Evolutionary conservation across 2,113 vertebrate genomes (phyloP).

Genomic region (Ciconia boyciana): DNA sequence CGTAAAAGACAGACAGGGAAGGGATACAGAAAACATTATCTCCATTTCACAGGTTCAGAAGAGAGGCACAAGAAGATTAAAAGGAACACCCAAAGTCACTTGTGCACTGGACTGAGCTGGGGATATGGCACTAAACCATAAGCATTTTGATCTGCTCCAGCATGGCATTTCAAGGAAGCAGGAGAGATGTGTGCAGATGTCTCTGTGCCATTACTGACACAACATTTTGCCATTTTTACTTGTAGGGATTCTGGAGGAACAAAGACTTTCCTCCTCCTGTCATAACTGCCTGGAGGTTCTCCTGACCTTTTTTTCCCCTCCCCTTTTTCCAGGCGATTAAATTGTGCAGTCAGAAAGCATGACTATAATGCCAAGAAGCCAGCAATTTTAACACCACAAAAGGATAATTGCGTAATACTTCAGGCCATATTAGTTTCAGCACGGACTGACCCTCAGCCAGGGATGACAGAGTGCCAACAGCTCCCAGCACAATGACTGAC

Average conservation of each 20-base stretch:
- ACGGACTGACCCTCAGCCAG: neutral
- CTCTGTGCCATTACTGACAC: neutral
- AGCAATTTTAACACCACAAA: neutral
- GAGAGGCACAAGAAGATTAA: neutral
- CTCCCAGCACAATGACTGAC: slow-evolving; percentile 39
- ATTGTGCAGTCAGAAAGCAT: neutral
- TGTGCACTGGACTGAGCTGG: neutral
- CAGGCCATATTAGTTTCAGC: neutral
- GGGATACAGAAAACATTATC: neutral
- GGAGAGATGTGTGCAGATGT: neutral
- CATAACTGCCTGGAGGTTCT: neutral
- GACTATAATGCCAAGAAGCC: neutral
- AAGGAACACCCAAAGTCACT: neutral
- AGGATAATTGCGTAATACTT: neutral
- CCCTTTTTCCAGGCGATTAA: slow-evolving; percentile 28
- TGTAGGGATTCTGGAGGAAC: neutral
- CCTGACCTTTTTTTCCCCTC: neutral
- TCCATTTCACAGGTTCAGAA: neutral
- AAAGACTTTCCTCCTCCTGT: neutral
- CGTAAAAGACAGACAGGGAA: neutral
- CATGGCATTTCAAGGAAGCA: neutral
- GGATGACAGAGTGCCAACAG: neutral
- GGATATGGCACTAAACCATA: neutral
- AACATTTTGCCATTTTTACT: neutral
- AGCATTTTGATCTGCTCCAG: neutral